Conservation (phyloP, 2,113 vertebrate species). For the Barbus barbus region DNA sequence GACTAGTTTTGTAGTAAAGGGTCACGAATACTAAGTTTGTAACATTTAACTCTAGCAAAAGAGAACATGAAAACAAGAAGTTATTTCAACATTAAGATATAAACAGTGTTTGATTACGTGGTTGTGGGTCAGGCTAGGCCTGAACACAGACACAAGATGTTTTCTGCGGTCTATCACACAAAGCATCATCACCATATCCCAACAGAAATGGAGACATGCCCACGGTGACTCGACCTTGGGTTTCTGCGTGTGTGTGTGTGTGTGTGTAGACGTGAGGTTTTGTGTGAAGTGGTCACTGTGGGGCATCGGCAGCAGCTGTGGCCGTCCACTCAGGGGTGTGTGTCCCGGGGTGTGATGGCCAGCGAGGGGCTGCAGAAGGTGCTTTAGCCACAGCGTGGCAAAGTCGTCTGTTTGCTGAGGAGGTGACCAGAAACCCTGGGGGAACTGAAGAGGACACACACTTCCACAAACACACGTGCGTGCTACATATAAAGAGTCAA, state of each 20-base stretch:
- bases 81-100: too few relatives aligned
- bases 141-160: not conserved
- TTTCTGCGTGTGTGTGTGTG: slow-evolving; percentile 18
- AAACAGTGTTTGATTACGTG: not conserved
- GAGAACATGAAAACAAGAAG: not conserved
- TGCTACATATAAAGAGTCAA: slow-evolving; percentile 22
- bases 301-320: slow-evolving; percentile 56
- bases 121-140: not conserved
- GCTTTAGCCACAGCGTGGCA: slow-evolving; percentile 43
- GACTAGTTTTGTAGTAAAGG: too few relatives aligned
- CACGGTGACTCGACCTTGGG: not conserved
- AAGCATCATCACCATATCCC: slow-evolving; percentile 2
- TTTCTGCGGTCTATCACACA: not conserved
- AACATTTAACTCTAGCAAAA: not conserved
- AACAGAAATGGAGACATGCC: not conserved
- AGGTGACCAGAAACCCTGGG: slow-evolving; percentile 50
- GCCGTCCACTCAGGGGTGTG: slow-evolving; percentile 50
- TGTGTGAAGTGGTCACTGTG: slow-evolving; percentile 40
- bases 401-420: slow-evolving; percentile 55
- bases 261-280: slow-evolving; percentile 33
- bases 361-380: slow-evolving; percentile 42
- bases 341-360: slow-evolving; percentile 51
- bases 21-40: too few relatives aligned
- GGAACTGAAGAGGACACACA: slow-evolving; percentile 20
- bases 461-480: slow-evolving; percentile 14